Conservation (phyloP, 2,113 vertebrate genomes). For the Campylomormyrus numenius region DNA sequence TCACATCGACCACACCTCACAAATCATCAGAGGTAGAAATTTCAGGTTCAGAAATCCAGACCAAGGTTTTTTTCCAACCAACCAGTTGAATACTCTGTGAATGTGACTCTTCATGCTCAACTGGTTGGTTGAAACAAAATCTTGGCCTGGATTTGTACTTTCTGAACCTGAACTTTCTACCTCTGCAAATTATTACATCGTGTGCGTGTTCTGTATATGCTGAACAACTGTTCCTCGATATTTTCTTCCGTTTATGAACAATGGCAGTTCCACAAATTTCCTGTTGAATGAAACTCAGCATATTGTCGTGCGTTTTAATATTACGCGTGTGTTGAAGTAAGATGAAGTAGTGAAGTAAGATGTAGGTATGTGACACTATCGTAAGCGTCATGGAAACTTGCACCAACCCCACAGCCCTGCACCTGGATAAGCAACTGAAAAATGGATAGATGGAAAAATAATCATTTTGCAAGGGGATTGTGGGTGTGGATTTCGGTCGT, state of each 20-base stretch:
- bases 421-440: background rate
- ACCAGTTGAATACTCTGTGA: background rate
- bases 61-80: background rate
- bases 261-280: background rate
- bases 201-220: background rate
- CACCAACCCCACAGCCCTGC: background rate
- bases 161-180: background rate
- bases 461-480: background rate
- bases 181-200: background rate
- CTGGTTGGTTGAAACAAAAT: background rate
- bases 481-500: background rate
- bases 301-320: background rate
- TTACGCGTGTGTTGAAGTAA: background rate
- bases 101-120: background rate
- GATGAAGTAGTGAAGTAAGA: background rate
- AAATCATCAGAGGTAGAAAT: background rate
- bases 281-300: background rate
- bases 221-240: background rate
- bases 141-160: background rate
- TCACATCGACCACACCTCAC: background rate
- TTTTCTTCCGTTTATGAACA: background rate
- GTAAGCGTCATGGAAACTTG: background rate
- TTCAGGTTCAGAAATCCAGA: background rate
- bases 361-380: background rate
- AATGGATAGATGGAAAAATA: background rate